Conservation (phyloP, 2,113 vertebrate species). For the Colaptes auratus region DNA sequence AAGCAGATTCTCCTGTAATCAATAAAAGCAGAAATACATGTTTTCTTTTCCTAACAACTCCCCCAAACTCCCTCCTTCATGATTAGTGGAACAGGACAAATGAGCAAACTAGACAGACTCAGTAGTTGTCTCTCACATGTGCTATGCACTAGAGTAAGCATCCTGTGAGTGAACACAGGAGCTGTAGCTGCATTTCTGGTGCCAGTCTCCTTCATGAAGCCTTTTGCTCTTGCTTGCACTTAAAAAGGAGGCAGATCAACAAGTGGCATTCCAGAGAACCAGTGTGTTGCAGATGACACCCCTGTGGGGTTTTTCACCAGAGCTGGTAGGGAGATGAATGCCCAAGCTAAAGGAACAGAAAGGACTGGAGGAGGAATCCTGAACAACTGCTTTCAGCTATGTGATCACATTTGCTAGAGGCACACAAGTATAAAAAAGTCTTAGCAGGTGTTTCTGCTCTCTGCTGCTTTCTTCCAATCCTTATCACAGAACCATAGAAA, state of each 20-base stretch:
- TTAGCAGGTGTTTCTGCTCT: neutral
- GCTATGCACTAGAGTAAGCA: neutral
- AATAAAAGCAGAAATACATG: neutral
- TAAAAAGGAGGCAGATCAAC: neutral
- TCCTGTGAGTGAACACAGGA: neutral
- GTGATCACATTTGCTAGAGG: neutral
- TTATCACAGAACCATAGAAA: neutral
- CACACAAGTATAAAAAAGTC: neutral
- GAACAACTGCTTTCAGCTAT: neutral
- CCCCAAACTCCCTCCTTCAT: neutral
- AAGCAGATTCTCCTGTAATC: neutral
- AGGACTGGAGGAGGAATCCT: neutral
- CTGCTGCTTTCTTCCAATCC: neutral
- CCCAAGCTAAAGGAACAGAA: neutral
- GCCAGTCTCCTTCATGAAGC: neutral
- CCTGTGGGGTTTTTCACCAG: neutral
- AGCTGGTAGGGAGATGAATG: neutral
- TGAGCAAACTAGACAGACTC: neutral
- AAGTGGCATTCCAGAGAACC: neutral
- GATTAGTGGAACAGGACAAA: neutral
- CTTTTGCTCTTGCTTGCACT: neutral
- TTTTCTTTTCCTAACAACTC: neutral
- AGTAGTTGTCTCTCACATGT: neutral
- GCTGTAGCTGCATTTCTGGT: neutral
- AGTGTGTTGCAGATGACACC: neutral